Evolutionary conservation across 2,888 invertebrate genomes (phyloP).

Genomic region (Spisula subtruncata): DNA sequence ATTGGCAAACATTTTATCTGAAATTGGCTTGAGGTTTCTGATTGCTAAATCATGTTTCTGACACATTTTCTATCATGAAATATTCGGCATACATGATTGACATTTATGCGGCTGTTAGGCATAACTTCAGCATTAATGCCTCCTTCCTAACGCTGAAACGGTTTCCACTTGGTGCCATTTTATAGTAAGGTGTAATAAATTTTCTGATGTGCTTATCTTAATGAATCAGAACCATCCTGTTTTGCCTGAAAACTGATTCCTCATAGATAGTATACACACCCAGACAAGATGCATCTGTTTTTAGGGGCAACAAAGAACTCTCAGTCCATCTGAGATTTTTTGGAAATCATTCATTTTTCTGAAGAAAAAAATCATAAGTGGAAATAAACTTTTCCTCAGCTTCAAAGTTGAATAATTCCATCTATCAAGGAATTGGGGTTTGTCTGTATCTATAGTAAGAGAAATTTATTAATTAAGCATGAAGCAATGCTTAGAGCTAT

Average conservation of each 20-base stretch:
- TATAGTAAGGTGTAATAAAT: constrained; percentile 8
- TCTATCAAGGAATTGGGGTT: too few species aligned
- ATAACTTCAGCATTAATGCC: not conserved
- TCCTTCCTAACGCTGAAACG: too few species aligned
- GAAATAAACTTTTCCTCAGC: too few species aligned
- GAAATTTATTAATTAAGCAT: too few species aligned
- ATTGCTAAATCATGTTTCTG: constrained; percentile 31
- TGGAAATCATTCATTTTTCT: not conserved
- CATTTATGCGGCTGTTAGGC: constrained; percentile 26
- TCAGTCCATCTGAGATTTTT: not conserved
- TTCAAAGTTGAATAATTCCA: too few species aligned
- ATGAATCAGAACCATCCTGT: constrained; percentile 17
- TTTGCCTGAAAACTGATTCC: not conserved
- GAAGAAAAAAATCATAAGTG: too few species aligned
- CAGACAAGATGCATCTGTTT: constrained; percentile 18
- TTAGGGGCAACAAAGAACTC: not conserved
- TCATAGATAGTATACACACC: not conserved
- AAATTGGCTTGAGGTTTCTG: not conserved
- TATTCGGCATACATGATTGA: constrained; percentile 19
- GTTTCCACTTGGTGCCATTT: not conserved
- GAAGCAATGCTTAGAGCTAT: too few species aligned
- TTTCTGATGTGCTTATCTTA: constrained; percentile 18
- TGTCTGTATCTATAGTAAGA: too few species aligned
- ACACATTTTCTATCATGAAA: not conserved
- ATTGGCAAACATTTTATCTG: constrained; percentile 1